A percentile compares a stretch with the other conserved stretches of the same genome.
Conservation (phyloP, 2,113 vertebrate species). For the Syrmaticus mikado region DNA sequence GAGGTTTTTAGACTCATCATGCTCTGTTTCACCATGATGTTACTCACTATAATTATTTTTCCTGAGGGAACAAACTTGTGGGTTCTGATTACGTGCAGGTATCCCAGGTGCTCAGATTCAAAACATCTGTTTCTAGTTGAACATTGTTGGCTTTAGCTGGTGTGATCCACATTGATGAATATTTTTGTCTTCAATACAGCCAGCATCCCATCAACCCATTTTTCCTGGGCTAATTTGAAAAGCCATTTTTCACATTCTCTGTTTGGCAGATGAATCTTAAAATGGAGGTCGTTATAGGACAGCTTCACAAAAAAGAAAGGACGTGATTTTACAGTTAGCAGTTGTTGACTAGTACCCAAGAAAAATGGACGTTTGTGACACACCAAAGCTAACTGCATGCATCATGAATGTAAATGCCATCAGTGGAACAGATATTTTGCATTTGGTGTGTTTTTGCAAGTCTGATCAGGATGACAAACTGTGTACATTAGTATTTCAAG, state of each 20-base stretch:
- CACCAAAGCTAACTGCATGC: accelerated
- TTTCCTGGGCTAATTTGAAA: background rate
- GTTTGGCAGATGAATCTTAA: background rate
- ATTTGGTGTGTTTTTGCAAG: background rate
- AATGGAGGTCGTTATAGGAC: background rate
- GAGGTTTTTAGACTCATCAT: accelerated
- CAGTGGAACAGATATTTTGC: background rate
- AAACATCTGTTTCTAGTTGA: background rate
- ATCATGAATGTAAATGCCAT: accelerated
- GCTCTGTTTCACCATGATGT: background rate
- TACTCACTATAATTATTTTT: background rate
- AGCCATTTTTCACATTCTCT: background rate
- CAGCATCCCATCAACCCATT: background rate
- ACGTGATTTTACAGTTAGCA: background rate
- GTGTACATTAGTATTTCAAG: background rate
- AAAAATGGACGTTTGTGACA: background rate
- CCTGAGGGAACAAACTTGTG: background rate
- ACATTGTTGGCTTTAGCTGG: background rate
- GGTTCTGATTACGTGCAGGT: background rate
- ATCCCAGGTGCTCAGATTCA: background rate
- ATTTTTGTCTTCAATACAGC: background rate
- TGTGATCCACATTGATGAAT: background rate
- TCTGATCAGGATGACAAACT: background rate
- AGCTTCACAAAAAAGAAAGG: background rate
- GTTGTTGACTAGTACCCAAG: background rate